Conservation (phyloP, 64 coral and sea anemone species). For the Montipora sp. region DNA sequence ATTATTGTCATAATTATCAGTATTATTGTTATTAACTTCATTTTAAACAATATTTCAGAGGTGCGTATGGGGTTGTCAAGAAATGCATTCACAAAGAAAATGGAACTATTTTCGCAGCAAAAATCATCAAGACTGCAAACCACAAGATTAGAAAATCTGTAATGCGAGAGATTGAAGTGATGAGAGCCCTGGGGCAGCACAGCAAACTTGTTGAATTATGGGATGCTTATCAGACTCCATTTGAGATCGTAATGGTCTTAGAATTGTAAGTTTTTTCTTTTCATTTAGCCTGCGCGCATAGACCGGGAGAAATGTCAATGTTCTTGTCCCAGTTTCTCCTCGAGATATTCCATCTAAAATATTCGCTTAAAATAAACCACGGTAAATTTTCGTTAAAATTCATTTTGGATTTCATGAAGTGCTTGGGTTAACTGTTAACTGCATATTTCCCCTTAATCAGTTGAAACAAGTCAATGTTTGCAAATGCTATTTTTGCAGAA, state of each 20-base stretch:
- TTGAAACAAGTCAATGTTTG: no score
- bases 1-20: not conserved
- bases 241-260: slow-evolving; percentile 93
- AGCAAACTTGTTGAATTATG: slow-evolving; percentile 79
- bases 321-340: no score
- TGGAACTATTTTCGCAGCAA: slow-evolving; percentile 75
- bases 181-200: slow-evolving; percentile 84
- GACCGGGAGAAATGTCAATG: no score
- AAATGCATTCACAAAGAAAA: slow-evolving; percentile 84
- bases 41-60: slow-evolving; percentile 11
- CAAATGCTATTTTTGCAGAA: no score
- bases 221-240: slow-evolving; percentile 82
- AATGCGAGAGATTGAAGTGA: slow-evolving; percentile 85
- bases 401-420: no score
- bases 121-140: slow-evolving; percentile 88
- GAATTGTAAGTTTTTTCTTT: slow-evolving; percentile 82
- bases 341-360: no score
- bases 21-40: no score
- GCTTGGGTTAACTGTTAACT: no score
- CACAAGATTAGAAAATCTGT: slow-evolving; percentile 82
- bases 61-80: slow-evolving; percentile 92
- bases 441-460: no score
- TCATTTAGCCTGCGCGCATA: no score
- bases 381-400: no score
- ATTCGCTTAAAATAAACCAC: no score